Percentiles rank a stretch among this genome's conserved stretches.
Conservation (phyloP, 1,140 invertebrate species). For the Drosophila simulans region DNA sequence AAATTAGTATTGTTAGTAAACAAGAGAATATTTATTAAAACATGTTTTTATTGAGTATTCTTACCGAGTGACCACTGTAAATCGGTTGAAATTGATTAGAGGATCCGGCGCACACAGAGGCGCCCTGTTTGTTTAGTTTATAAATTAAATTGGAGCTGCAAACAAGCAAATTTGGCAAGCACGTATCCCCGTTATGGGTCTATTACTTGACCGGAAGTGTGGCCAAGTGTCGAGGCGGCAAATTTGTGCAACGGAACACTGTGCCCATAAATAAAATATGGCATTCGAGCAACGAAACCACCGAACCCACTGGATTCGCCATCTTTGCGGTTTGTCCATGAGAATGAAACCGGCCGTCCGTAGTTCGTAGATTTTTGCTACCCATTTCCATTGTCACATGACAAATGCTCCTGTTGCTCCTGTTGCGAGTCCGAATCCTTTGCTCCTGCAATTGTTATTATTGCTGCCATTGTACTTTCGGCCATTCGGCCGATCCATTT, state of each 20-base stretch:
- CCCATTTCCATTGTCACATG: slow-evolving; percentile 52
- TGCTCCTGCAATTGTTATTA: slow-evolving; percentile 39
- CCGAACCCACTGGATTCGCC: slow-evolving; percentile 10
- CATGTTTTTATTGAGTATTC: too few species aligned
- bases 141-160: slow-evolving; percentile 59
- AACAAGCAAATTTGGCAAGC: slow-evolving; percentile 39
- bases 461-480: slow-evolving; percentile 45
- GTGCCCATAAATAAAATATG: slow-evolving; percentile 74
- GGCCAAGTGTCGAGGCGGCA: slow-evolving; percentile 27
- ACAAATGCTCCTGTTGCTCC: slow-evolving; percentile 72
- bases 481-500: slow-evolving; percentile 56
- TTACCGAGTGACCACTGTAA: slow-evolving; percentile 3
- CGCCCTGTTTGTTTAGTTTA: slow-evolving; percentile 30
- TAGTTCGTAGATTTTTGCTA: slow-evolving; percentile 57
- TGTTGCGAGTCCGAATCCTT: slow-evolving; percentile 4
- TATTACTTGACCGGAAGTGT: slow-evolving; percentile 58
- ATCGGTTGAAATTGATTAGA: slow-evolving; percentile 11
- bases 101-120: neutral
- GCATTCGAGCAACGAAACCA: slow-evolving; percentile 29
- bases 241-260: slow-evolving; percentile 58
- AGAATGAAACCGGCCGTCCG: slow-evolving; percentile 14
- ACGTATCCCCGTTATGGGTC: slow-evolving; percentile 62
- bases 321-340: slow-evolving; percentile 53
- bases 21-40: too few species aligned
- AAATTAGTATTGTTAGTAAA: too few species aligned